phyloP scores from a whole-genome alignment of 2,888 invertebrate genomes.

The Tuberolachnus salignus region DNA sequence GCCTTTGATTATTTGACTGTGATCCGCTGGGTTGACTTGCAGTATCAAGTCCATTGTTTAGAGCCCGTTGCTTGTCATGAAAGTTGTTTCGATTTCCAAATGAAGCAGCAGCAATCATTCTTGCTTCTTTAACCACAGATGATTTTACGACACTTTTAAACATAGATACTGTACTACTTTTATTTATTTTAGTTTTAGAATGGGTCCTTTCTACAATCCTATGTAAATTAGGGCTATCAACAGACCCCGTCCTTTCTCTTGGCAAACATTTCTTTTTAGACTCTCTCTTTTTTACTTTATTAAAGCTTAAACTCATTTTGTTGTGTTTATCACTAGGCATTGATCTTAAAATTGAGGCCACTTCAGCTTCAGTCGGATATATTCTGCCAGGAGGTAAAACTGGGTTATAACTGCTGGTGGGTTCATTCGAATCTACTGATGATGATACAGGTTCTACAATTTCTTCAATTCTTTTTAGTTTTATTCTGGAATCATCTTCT shows the following conservation, averaged over 20 bases:
- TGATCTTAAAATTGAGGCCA: constrained; percentile 60
- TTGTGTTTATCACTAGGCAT: constrained; percentile 59
- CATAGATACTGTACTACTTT: constrained; percentile 57
- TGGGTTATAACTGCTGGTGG: constrained; percentile 45
- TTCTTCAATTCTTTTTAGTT: constrained; percentile 51
- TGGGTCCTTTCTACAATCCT: constrained; percentile 55
- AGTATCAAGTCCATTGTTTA: constrained; percentile 46
- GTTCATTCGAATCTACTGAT: constrained; percentile 50
- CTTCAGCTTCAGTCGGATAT: constrained; percentile 61
- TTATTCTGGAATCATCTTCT: constrained; percentile 53
- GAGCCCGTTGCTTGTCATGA: constrained; percentile 52
- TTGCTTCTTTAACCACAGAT: constrained; percentile 59
- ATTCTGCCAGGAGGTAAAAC: constrained; percentile 57
- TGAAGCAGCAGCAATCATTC: constrained; percentile 59
- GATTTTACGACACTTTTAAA: constrained; percentile 61
- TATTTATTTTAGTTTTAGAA: constrained; percentile 55
- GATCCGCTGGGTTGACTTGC: constrained; percentile 36
- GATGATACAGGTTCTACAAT: constrained; percentile 37
- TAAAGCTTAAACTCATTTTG: constrained; percentile 59
- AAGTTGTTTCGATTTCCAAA: constrained; percentile 53
- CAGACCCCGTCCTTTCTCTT: constrained; percentile 64
- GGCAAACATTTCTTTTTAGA: constrained; percentile 65
- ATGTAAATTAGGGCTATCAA: constrained; percentile 61
- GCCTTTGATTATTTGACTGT: constrained; percentile 44
- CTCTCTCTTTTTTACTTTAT: constrained; percentile 66